A percentile compares a stretch with the other conserved stretches of the same genome.
Conservation (phyloP, 2,888 invertebrate species). For the Diogma glabrata region DNA sequence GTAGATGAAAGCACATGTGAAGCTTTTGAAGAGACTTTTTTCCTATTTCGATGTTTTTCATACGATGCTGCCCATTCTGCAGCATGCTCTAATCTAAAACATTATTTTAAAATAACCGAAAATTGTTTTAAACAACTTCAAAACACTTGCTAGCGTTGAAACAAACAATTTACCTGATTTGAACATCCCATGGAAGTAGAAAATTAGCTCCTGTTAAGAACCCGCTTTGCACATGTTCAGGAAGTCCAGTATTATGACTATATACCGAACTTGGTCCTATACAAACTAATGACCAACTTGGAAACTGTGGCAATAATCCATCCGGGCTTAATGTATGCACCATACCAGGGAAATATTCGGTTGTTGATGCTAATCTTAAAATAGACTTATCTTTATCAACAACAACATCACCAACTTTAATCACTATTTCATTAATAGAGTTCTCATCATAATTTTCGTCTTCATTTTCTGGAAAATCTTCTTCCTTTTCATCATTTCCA, state of each 20-base stretch:
- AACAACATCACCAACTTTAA: conserved; percentile 25
- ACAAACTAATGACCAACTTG: conserved; percentile 84
- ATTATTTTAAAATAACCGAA: too few relatives aligned
- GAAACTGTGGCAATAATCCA: conserved; percentile 69
- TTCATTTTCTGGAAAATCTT: background rate
- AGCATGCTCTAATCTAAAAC: conserved; percentile 27
- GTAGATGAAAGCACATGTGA: background rate
- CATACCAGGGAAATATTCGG: conserved; percentile 87
- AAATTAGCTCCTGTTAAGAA: conserved; percentile 83
- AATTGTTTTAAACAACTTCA: too few relatives aligned
- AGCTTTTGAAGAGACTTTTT: conserved; percentile 20
- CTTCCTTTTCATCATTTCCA: too few relatives aligned
- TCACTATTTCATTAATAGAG: conserved; percentile 28
- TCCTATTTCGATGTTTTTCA: conserved; percentile 31
- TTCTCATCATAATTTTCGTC: conserved; percentile 15
- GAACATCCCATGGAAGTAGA: conserved; percentile 87
- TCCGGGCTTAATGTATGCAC: conserved; percentile 66
- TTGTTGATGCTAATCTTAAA: conserved; percentile 64
- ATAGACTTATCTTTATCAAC: conserved; percentile 42
- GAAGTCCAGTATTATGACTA: conserved; percentile 73
- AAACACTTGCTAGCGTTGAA: too few relatives aligned
- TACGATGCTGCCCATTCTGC: conserved; percentile 25
- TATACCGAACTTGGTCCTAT: conserved; percentile 84
- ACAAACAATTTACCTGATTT: conserved; percentile 36
- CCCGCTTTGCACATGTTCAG: conserved; percentile 77